Percentiles rank a stretch among this genome's conserved stretches.
phyloP scores from a whole-genome alignment of 2,797 vertebrate genomes.

The Buceros bicornis region DNA sequence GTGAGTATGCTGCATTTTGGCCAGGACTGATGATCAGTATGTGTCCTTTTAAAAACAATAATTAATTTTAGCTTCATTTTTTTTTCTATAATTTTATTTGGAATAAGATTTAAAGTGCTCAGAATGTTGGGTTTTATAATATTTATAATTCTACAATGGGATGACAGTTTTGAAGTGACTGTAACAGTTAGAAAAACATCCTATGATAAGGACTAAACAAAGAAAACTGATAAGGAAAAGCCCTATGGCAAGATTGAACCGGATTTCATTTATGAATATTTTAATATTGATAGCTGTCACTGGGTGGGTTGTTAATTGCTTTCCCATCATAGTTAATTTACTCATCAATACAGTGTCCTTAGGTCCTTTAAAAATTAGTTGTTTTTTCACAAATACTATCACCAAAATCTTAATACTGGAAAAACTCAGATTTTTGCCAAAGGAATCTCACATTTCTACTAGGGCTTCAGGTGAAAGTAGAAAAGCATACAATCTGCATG shows the following conservation, averaged over 20 bases:
- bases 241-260: not conserved
- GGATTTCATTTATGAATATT: not conserved
- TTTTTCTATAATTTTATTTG: not conserved
- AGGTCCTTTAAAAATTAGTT: slow-evolving; percentile 3
- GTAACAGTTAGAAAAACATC: not conserved
- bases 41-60: not conserved
- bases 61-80: not conserved
- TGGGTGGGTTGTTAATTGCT: not conserved
- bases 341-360: not conserved
- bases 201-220: not conserved
- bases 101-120: not conserved
- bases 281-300: no score
- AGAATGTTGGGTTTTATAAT: not conserved
- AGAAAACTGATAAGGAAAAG: not conserved
- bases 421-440: not conserved
- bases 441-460: not conserved
- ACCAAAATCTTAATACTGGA: not conserved
- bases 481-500: not conserved
- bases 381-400: not conserved
- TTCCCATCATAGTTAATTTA: not conserved
- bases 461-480: not conserved
- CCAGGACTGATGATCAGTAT: not conserved
- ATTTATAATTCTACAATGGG: not conserved
- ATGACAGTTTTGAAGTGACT: not conserved
- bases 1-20: not conserved